phyloP scores from a whole-genome alignment of 2,888 invertebrate species.

The Phania funesta region DNA sequence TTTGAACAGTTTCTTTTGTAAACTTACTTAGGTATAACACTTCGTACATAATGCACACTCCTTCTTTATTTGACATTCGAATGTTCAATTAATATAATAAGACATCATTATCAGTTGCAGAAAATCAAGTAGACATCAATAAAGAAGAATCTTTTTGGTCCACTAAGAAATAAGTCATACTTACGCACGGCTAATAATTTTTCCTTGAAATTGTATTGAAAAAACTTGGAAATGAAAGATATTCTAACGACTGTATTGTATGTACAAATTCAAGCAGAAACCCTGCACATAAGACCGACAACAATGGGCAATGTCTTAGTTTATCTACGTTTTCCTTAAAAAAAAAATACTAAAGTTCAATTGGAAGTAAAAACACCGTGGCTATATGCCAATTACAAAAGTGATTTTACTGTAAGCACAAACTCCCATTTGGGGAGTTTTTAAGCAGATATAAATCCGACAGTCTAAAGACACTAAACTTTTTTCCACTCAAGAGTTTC shows the following conservation, averaged over 20 bases:
- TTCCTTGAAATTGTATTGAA: conserved; percentile 7
- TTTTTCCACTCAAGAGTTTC: neutral
- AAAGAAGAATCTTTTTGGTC: conserved; percentile 46
- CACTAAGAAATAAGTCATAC: conserved; percentile 25
- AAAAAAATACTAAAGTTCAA: conserved; percentile 1
- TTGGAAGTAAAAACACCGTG: conserved; percentile 44
- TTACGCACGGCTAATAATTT: conserved; percentile 50
- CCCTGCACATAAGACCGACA: neutral
- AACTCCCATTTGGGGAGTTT: conserved; percentile 54
- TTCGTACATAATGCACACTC: neutral
- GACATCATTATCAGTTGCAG: conserved; percentile 42
- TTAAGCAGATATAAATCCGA: conserved; percentile 57
- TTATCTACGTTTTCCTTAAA: neutral
- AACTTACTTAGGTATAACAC: neutral
- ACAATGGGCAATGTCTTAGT: conserved; percentile 24
- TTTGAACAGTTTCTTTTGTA: neutral
- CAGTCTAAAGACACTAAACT: conserved; percentile 48
- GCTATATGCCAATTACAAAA: conserved; percentile 71
- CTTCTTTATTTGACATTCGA: neutral
- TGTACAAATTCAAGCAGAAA: neutral
- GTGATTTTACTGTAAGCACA: conserved; percentile 71
- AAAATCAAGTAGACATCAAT: conserved; percentile 53
- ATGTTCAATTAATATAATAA: conserved; percentile 45
- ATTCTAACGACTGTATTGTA: conserved; percentile 20
- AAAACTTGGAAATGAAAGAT: neutral